These are phyloP conservation scores for Halocynthia aurantium DNA, from an alignment of 23 tunicate species.

Conservation along the genomic window DNA sequence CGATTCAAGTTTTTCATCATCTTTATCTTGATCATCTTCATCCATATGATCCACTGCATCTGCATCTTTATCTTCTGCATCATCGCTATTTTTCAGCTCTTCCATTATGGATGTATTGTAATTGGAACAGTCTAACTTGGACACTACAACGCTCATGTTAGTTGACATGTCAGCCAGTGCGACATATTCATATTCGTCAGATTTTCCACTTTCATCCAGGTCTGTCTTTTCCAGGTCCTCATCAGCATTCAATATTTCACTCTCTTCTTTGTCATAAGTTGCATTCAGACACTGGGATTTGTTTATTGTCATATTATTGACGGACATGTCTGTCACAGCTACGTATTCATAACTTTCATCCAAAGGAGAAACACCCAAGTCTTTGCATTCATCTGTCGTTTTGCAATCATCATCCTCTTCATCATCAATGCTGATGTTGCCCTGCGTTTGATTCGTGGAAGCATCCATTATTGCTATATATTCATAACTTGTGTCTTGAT, in stretches of 20 bases:
- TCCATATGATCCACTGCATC: background rate
- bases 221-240: background rate
- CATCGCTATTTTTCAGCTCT: background rate
- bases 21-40: conserved; percentile 2
- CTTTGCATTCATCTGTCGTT: background rate
- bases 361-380: conserved; percentile 14
- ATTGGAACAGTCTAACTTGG: no score
- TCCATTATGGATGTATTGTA: background rate
- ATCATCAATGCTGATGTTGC: conserved; percentile 15
- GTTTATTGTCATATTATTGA: conserved; percentile 7
- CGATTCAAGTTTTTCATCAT: background rate
- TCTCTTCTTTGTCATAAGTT: background rate
- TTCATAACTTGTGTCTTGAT: conserved; percentile 10
- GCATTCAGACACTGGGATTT: background rate
- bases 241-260: background rate
- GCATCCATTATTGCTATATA: conserved; percentile 18
- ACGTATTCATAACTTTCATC: conserved; percentile 61
- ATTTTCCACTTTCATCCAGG: conserved; percentile 1
- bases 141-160: no score
- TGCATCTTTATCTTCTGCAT: background rate
- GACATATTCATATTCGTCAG: background rate
- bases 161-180: conserved; percentile 11
- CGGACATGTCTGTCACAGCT: conserved; percentile 52
- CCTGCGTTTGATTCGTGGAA: conserved; percentile 18
- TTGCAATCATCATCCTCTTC: background rate